Base-by-base conservation (phyloP, 2,888 invertebrate species). In the Caenorhabditis afra region DNA sequence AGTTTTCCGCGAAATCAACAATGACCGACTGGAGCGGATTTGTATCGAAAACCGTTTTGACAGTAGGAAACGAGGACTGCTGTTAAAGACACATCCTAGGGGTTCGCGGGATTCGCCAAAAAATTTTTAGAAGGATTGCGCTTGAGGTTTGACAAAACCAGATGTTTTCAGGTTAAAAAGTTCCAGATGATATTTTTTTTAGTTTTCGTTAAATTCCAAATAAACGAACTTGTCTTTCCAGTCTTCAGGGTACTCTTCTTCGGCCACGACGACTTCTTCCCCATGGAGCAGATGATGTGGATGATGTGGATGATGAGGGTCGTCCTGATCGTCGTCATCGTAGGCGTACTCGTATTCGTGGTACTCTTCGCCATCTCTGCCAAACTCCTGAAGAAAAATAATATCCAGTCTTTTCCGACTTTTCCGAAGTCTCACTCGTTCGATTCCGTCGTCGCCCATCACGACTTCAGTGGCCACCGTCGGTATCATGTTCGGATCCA, bases 401-500 rank as follows among this genome's bases (percentile, higher is more conserved):
- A n/a, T n/a, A n/a, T n/a, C n/a, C n/a, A n/a, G n/a, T 41, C 41
- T 41, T 41, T 11, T 41, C 11, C 12, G n/a, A n/a, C n/a, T n/a
- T n/a, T n/a, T n/a, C n/a, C n/a, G n/a, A n/a, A n/a, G n/a, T n/a
- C 29, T 29, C 29, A 29, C 29, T 7, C 29, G 3, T 7, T 29
- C 29, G 29, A 29, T 29, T 45, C 79, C 79, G 52, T 79, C 79
- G 2, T 67, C 79, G 1, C 57, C 39, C 79, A 79, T 79, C 1
- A 79, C 68, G 11, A 73, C 79, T 73, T 79, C 79, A n/a, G 62
- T 79, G 18, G 61, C 73, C 10, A 57, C 73, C 1, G 79, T 57
- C 37, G 77, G 77, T n/a, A 77, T 77, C 55, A 73, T 64, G 37
- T 67, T 62, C 1, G 79, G 23, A 49, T 79, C 73, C 12, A 59